Conservation (phyloP, 2,113 vertebrate genomes). For the Podarcis muralis region DNA sequence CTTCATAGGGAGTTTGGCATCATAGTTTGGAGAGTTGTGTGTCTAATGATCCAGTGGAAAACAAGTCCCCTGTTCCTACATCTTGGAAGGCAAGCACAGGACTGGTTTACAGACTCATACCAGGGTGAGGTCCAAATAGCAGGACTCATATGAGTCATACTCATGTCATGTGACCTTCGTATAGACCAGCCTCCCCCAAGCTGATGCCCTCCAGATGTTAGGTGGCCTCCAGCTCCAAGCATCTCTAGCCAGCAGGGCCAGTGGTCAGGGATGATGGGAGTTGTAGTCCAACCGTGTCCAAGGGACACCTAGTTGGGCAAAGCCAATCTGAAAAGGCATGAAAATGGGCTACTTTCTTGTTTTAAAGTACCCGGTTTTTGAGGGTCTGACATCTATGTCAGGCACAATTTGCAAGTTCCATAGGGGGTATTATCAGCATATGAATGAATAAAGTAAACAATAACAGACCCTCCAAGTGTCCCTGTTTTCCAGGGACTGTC, state of each 20-base stretch:
- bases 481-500: too few species aligned
- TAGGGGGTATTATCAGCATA: conserved; percentile 47
- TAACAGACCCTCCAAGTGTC: too few species aligned
- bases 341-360: not conserved
- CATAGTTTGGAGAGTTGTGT: not conserved
- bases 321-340: conserved; percentile 30
- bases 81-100: conserved; percentile 34
- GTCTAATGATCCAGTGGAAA: not conserved
- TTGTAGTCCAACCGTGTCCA: too few species aligned
- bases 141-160: not conserved
- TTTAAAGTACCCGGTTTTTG: not conserved
- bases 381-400: not conserved
- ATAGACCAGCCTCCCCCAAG: not conserved
- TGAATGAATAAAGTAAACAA: conserved; percentile 41
- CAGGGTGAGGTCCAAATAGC: not conserved
- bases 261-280: too few species aligned
- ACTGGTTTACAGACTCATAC: not conserved
- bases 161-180: too few species aligned
- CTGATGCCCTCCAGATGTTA: too few species aligned
- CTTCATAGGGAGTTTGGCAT: not conserved
- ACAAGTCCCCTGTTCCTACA: not conserved
- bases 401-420: not conserved
- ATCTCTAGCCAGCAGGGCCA: too few species aligned
- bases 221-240: too few species aligned
- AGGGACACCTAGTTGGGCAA: too few species aligned